These are phyloP conservation scores for Strix occidentalis DNA, from an alignment of 2,797 vertebrate genomes.

Conservation along the genomic window DNA sequence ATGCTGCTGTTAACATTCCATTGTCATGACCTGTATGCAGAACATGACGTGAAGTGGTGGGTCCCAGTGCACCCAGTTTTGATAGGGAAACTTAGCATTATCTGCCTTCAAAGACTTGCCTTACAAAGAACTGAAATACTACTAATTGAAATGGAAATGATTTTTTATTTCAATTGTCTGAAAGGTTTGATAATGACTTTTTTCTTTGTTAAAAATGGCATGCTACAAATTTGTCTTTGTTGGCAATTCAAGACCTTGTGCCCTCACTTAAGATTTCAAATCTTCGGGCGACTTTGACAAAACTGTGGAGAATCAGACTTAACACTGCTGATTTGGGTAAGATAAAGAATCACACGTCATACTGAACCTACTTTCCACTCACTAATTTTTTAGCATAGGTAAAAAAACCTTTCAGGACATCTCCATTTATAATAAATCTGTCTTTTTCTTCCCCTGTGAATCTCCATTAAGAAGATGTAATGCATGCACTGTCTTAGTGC, in stretches of 20 bases:
- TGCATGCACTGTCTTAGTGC: background rate
- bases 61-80: background rate
- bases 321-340: background rate
- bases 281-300: background rate
- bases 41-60: background rate
- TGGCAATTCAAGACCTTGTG: background rate
- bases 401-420: background rate
- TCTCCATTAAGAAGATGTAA: background rate
- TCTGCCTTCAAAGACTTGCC: background rate
- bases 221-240: background rate
- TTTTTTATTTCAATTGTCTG: background rate
- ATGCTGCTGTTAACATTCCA: background rate
- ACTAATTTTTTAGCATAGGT: background rate
- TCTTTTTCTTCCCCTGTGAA: background rate
- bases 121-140: background rate
- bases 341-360: background rate
- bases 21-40: fast-evolving
- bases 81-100: background rate
- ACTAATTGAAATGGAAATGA: background rate
- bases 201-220: background rate
- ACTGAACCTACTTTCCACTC: background rate
- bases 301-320: background rate
- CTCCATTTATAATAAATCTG: background rate
- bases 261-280: background rate
- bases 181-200: background rate